phyloP scores from a whole-genome alignment of 2,797 vertebrate genomes.

The Carapus acus region DNA sequence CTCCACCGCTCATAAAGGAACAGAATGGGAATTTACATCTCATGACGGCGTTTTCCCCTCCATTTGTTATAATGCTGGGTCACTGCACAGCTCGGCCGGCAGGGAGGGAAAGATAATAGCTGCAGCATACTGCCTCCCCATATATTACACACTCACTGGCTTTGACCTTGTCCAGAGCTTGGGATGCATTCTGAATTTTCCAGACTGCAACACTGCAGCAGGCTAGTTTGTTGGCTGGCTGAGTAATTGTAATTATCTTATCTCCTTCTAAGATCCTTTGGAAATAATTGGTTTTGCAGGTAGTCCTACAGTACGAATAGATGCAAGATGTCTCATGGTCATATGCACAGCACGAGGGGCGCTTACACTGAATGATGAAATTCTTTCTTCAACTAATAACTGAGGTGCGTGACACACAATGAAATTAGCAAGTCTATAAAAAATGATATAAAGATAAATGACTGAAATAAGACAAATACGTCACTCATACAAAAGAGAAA shows the following conservation, averaged over 20 bases:
- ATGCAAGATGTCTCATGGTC: too few relatives aligned
- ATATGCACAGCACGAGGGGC: too few relatives aligned
- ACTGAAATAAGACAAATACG: too few relatives aligned
- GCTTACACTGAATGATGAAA: too few relatives aligned
- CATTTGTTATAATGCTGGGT: conserved; percentile 94
- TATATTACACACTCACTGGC: conserved; percentile 87
- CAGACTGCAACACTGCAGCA: conserved; percentile 33
- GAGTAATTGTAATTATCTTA: conserved; percentile 3
- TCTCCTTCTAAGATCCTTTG: too few relatives aligned
- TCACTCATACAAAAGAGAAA: too few relatives aligned
- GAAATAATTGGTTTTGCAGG: too few relatives aligned
- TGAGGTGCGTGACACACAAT: too few relatives aligned
- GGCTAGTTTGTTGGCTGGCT: conserved; percentile 14
- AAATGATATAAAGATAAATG: too few relatives aligned
- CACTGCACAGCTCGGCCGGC: conserved; percentile 79
- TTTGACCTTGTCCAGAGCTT: conserved; percentile 84
- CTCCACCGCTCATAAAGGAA: conserved; percentile 81
- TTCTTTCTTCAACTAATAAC: too few relatives aligned
- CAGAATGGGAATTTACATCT: conserved; percentile 86
- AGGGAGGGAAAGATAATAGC: conserved; percentile 84
- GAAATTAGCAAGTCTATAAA: too few relatives aligned
- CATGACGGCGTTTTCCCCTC: conserved; percentile 85
- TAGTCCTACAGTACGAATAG: too few relatives aligned
- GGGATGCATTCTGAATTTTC: conserved; percentile 70
- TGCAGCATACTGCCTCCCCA: conserved; percentile 67